Evolutionary conservation across 2,113 vertebrate species (phyloP).

Genomic region (Podarcis muralis): DNA sequence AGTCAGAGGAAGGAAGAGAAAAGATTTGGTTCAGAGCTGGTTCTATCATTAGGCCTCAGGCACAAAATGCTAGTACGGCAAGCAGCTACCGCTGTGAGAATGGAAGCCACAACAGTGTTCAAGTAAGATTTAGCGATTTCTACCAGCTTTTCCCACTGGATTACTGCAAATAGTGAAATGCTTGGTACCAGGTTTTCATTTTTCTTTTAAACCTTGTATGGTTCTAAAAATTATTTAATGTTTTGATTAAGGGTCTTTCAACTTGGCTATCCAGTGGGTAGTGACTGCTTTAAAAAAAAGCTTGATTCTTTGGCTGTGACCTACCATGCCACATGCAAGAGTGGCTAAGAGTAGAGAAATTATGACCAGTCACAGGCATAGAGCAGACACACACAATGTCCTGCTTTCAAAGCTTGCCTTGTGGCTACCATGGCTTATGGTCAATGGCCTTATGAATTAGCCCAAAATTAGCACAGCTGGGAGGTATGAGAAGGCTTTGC

Average conservation of each 20-base stretch:
- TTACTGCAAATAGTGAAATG: not conserved
- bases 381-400: not conserved
- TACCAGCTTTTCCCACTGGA: not conserved
- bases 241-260: too few species aligned
- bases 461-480: not conserved
- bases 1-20: too few species aligned
- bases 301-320: too few species aligned
- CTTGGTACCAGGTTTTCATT: not conserved
- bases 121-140: not conserved
- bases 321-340: not conserved
- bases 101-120: too few species aligned
- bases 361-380: not conserved
- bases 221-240: not conserved
- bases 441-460: not conserved
- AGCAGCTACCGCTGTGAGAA: too few species aligned
- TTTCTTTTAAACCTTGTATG: not conserved
- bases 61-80: too few species aligned
- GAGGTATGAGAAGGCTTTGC: constrained; percentile 21
- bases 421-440: not conserved
- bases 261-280: not conserved
- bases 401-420: not conserved
- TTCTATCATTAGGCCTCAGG: too few species aligned
- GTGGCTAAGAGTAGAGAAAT: not conserved
- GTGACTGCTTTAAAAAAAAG: not conserved
- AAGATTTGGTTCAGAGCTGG: too few species aligned